A percentile compares a stretch with the other conserved stretches of the same genome.
phyloP scores from a whole-genome alignment of 2,888 invertebrate species.

The Erannis defoliaria region DNA sequence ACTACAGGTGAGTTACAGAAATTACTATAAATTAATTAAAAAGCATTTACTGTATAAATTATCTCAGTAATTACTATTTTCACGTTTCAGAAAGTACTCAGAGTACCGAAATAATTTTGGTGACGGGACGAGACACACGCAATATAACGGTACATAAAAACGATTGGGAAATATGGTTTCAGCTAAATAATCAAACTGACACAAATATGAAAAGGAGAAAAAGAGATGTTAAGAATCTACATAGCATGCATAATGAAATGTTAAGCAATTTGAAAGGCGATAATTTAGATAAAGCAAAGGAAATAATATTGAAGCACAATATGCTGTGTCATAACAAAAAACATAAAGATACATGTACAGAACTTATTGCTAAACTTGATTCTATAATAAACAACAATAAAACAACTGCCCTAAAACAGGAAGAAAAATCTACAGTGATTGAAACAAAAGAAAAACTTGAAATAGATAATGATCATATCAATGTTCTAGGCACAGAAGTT shows the following conservation, averaged over 20 bases:
- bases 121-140: constrained; percentile 59
- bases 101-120: constrained; percentile 67
- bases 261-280: constrained; percentile 56
- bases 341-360: constrained; percentile 66
- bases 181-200: constrained; percentile 57
- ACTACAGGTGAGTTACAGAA: constrained; percentile 57
- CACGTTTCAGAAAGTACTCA: constrained; percentile 51
- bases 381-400: constrained; percentile 41
- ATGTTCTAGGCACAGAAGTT: constrained; percentile 47
- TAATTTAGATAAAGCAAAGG: constrained; percentile 62
- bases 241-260: constrained; percentile 33
- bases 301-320: constrained; percentile 69
- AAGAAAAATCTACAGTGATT: constrained; percentile 26
- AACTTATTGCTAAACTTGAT: constrained; percentile 66
- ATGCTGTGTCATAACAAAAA: constrained; percentile 63
- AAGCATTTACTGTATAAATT: not conserved
- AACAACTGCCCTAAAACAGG: constrained; percentile 29
- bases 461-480: constrained; percentile 13
- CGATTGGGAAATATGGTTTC: constrained; percentile 60
- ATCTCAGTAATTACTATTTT: not conserved
- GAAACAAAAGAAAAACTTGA: constrained; percentile 24
- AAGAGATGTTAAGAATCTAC: constrained; percentile 49
- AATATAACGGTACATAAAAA: constrained; percentile 61
- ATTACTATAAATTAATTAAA: no score
- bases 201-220: constrained; percentile 49